Percentiles rank a stretch among this genome's conserved stretches.
phyloP scores from a whole-genome alignment of 2,113 vertebrate species.

The Prunella himalayana region DNA sequence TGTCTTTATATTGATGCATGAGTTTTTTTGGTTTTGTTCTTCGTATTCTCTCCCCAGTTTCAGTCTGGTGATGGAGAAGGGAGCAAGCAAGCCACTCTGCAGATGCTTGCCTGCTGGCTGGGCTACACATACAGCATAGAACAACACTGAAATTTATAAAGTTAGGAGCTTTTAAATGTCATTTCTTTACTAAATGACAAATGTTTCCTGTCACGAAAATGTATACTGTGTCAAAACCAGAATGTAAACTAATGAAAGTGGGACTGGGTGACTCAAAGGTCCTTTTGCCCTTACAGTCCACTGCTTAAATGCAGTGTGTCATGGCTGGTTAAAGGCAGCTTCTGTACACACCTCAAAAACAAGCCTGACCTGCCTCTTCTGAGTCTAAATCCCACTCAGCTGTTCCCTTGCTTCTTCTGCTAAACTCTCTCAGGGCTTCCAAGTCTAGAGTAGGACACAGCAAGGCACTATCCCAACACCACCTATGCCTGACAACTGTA shows the following conservation, averaged over 20 bases:
- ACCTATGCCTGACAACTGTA: background rate
- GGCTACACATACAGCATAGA: background rate
- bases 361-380: background rate
- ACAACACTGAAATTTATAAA: background rate
- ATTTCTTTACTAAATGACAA: background rate
- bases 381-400: background rate
- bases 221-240: background rate
- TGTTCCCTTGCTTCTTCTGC: background rate
- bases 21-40: background rate
- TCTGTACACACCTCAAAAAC: background rate
- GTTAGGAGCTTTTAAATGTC: background rate
- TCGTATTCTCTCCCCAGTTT: background rate
- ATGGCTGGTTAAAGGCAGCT: background rate
- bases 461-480: background rate
- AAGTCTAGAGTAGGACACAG: background rate
- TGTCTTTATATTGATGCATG: background rate
- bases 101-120: background rate
- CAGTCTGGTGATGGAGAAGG: background rate
- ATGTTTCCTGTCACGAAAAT: background rate
- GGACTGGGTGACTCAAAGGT: background rate
- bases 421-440: background rate
- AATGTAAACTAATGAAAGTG: background rate
- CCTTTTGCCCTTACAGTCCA: background rate
- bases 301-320: background rate
- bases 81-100: background rate